Base-by-base conservation (phyloP, 2,113 vertebrate species). In the Dunckerocampus dactyliophorus region DNA sequence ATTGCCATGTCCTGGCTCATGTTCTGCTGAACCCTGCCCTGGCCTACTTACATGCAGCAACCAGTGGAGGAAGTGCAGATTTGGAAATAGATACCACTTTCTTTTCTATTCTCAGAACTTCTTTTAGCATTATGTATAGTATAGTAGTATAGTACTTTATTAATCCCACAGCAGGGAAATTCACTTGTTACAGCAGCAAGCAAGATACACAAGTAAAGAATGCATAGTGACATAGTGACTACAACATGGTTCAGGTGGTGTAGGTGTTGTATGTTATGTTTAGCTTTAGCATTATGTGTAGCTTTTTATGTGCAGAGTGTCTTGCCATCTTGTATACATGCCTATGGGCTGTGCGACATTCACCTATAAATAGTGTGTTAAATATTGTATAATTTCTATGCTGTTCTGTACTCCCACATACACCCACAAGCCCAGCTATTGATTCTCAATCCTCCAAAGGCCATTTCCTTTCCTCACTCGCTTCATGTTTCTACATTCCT, bases 41-140 rank as follows among this genome's bases (percentile, higher is more conserved):
- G 85, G 69, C 86, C 80, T 83, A 83, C 74, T 83, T 84, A 71
- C 5, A 43, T 59, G 31, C 59, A 62, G 22, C 73, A 82, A 77
- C 46, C 46, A 73, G 55, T 48, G 56, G 59, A 60, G 48, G 51
- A 5, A 75, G 54, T 16, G 0, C 71, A 83, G 66, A 83, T 85
- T 87, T 81, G 63, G 57, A 77, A 82, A 83, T 82, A 67, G 85
- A 84, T 61, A 0, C 34, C 6, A 39, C 22, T 47, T 28, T 8
- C 14, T 20, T 17, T 17, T 62, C 16, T 34, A 5, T 49, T 47
- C 1, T 47, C 1, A 39, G 0, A 55, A 15, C 46, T 46, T 65
- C 17, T 3, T 50, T 48, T 8, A 48, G 43, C 50, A 39, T 43
- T 3, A 43, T n/a, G 8, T 59, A 5, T 28, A 28, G 24, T n/a